Base-by-base conservation (phyloP, 2,888 invertebrate genomes). In the Cylloceria caligata region DNA sequence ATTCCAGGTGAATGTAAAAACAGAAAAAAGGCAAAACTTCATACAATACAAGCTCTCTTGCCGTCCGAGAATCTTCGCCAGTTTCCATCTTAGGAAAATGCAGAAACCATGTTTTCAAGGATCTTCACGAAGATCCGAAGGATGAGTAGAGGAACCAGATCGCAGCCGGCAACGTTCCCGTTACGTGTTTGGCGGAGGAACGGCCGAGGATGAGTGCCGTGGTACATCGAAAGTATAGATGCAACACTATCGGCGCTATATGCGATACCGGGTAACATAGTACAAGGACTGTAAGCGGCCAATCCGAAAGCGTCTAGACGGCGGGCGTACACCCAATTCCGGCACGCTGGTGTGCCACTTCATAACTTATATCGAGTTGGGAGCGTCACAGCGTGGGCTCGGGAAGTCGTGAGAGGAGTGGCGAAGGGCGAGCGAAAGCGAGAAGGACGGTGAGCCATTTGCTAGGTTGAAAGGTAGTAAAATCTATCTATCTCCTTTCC, bases 341-440 rank as follows among this genome's bases (percentile, higher is more conserved):
- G 79, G 77, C 39, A 57, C 67, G 62, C 65, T 76, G 78, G 73
- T 76, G 76, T 83, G 83, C 80, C 77, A 84, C 85, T 85, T 84
- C 84, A 85, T 85, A 85, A 85, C 85, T 85, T 85, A 83, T 85
- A 85, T 83, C 81, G 75, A 85, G 85, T 84, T 83, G 75, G 45
- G 67, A 73, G 76, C 39, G 76, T 76, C 36, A 60, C 16, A 60
- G 71, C 79, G 75, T 49, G 75, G 71, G 73, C 76, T 78, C 62
- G 71, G 72, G 55, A 30, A 74, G 76, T 76, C 55, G 52, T 60
- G 57, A 68, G 71, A 73, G 73, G 75, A 74, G 68, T 72, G 36
- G 71, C 47, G 52, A 47, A 78, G 73, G 74, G 34, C 69, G 76
- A 73, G 49, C 30, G 71, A 65, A 80, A 71, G 65, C 62, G 68